These are phyloP conservation scores for Panagrolaimus sp. DNA, from an alignment of 1,140 invertebrate genomes.

Conservation along the genomic window DNA sequence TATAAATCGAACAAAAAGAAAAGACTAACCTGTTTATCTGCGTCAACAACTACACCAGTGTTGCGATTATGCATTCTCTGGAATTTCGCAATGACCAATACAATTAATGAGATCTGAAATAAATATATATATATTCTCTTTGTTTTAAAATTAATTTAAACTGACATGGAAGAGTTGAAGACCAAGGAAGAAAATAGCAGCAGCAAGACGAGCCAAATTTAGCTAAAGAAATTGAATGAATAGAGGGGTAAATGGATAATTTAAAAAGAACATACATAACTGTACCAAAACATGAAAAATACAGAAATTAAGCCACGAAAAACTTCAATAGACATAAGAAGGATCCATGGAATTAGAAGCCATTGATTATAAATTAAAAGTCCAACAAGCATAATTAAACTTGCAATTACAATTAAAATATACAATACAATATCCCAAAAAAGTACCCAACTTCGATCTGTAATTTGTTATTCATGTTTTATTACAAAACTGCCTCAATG, in stretches of 20 bases:
- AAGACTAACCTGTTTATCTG: conserved; percentile 33
- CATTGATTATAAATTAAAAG: conserved; percentile 44
- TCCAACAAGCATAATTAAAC: conserved; percentile 45
- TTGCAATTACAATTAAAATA: conserved; percentile 46
- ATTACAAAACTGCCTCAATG: no score
- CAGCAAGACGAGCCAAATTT: conserved; percentile 53
- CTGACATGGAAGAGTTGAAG: conserved; percentile 55
- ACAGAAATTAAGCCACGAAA: conserved; percentile 53
- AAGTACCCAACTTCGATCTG: conserved; percentile 42
- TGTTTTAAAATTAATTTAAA: neutral
- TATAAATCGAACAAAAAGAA: no score
- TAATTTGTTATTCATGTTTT: conserved; percentile 6
- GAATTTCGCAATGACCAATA: conserved; percentile 56
- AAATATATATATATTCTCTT: neutral
- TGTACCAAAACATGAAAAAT: conserved; percentile 53
- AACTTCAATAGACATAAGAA: conserved; percentile 51
- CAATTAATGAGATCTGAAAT: conserved; percentile 48
- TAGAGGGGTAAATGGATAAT: no score
- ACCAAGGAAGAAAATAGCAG: conserved; percentile 58
- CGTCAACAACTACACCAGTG: conserved; percentile 41
- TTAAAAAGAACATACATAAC: conserved; percentile 39
- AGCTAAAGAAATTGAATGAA: no score
- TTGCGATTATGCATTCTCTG: conserved; percentile 54
- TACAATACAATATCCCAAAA: conserved; percentile 47
- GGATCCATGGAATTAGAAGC: conserved; percentile 54